Evolutionary conservation across 2,797 vertebrate genomes (phyloP).

Genomic region (Alectoris magna): DNA sequence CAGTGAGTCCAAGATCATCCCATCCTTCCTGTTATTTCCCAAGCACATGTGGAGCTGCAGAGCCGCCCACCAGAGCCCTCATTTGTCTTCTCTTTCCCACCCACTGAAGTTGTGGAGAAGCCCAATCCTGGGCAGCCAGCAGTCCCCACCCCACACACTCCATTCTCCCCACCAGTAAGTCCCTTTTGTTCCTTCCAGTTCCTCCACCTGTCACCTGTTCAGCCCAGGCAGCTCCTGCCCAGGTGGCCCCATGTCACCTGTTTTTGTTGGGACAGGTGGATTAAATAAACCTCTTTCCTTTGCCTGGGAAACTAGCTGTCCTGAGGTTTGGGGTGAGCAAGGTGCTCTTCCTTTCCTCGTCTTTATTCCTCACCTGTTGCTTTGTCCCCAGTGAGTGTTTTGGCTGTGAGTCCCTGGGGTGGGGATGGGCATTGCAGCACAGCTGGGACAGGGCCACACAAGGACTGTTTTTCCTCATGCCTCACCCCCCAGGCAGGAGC

Average conservation of each 20-base stretch:
- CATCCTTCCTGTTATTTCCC: conserved; percentile 45
- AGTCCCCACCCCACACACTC: not conserved
- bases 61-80: not conserved
- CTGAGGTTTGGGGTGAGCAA: not conserved
- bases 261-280: not conserved
- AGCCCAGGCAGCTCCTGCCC: rapidly evolving
- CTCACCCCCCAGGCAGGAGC: not conserved
- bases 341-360: not conserved
- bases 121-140: not conserved
- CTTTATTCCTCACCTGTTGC: not conserved
- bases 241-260: not conserved
- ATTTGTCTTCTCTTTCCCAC: not conserved
- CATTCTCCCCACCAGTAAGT: rapidly evolving
- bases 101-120: not conserved
- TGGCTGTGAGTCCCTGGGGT: rapidly evolving
- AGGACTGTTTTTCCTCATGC: not conserved
- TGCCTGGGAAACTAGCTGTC: not conserved
- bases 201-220: not conserved
- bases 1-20: not conserved
- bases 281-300: not conserved
- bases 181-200: not conserved
- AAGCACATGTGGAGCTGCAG: not conserved
- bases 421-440: not conserved
- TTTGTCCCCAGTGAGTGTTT: not conserved
- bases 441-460: not conserved